Base-by-base conservation (phyloP, 2,888 invertebrate genomes). In the Phalera bucephala region DNA sequence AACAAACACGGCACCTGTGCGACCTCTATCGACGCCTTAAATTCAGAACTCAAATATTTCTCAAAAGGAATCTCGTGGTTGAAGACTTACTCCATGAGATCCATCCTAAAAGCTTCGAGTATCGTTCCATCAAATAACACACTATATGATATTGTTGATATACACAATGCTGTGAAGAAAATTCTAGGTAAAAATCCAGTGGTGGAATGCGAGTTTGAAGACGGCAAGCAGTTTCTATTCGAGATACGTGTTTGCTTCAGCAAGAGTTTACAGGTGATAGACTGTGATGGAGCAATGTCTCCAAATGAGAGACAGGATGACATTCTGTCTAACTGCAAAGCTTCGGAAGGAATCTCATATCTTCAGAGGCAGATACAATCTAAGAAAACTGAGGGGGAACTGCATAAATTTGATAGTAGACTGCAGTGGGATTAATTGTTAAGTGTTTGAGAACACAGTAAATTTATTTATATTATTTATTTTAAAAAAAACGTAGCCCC, bases 1-100 rank as follows among this genome's bases (percentile, higher is more conserved):
- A 71, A 87, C 1, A 96, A 96, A 60, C 96, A 96, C 63, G 96
- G 95, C 1, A 95, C 95, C 0, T 96, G 96, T 64, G 94, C 95
- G 0, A 84, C 91, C 0, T 45, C 70, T 6, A 51, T 94, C 2
- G 80, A 91, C 0, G 54, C 75, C 0, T 63, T 95, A 0, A 81
- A 91, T 51, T 88, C 85, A 11, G 93, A 95, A 59, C 55, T 87
- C 0, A 93, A 93, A 58, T 95, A 94, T 70, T 95, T 95, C 64
- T 65, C 74, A 1, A 84, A 91, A 55, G 95, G 93, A 0, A 63
- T 95, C 6, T 63, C 80, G 1, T 91, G 93, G 87, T 85, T 92
- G 1, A 77, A 91, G 21, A 59, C 84, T 25, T 95, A 91, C 59
- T 89, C 92, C 29, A 91, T 95, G 81, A 89, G 90, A 1, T 66